A percentile compares a stretch with the other conserved stretches of the same genome.
phyloP scores from a whole-genome alignment of 2,113 vertebrate genomes.

The Acinonyx jubatus region DNA sequence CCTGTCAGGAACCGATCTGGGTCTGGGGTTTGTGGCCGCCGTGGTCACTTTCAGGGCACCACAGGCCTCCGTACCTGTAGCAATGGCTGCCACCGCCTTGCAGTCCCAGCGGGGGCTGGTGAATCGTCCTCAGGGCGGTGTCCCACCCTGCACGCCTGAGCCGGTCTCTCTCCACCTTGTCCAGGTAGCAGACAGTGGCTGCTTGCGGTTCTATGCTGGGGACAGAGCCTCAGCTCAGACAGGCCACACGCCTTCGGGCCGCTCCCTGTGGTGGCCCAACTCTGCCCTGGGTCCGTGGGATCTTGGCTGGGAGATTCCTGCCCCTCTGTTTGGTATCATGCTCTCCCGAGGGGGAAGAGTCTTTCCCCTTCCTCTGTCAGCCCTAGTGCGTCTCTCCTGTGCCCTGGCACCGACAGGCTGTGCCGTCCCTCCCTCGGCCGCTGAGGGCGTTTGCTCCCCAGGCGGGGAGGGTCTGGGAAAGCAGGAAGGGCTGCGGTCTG shows the following conservation, averaged over 20 bases:
- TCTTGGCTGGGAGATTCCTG: background rate
- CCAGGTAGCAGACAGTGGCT: accelerated
- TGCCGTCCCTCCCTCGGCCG: background rate
- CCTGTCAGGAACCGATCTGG: background rate
- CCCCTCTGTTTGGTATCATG: background rate
- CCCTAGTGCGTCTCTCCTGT: background rate
- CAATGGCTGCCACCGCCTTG: background rate
- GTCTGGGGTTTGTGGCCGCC: background rate
- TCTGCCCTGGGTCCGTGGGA: background rate
- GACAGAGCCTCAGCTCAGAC: background rate
- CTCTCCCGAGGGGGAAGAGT: background rate
- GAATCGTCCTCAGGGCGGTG: too few species aligned
- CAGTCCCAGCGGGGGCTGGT: background rate
- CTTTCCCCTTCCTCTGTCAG: background rate
- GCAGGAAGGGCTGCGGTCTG: background rate
- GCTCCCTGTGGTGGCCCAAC: background rate
- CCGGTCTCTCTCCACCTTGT: background rate
- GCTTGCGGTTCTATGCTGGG: background rate
- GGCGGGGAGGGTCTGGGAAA: background rate
- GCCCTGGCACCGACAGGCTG: background rate
- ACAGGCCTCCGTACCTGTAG: background rate
- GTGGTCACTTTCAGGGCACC: background rate
- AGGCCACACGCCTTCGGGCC: accelerated
- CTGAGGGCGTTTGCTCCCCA: background rate
- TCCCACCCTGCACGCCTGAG: background rate